phyloP scores from a whole-genome alignment of 2,888 invertebrate species.

The Monopis laevigella region DNA sequence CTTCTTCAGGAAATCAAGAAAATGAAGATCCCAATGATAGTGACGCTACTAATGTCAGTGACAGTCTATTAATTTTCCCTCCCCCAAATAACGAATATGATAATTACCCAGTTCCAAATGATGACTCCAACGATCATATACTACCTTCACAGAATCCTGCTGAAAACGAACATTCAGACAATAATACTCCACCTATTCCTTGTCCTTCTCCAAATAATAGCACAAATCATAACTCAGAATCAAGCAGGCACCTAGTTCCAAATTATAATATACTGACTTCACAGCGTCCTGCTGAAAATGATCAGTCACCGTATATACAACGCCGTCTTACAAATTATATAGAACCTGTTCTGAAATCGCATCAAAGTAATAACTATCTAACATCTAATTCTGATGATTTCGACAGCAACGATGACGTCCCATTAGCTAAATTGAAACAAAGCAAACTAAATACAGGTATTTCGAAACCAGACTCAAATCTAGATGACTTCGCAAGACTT shows the following conservation, averaged over 20 bases:
- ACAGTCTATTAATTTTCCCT: conserved; percentile 11
- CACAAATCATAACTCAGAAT: conserved; percentile 9
- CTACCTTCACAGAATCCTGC: not conserved
- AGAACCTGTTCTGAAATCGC: too few species aligned
- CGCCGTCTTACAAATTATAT: conserved; percentile 1
- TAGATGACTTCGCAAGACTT: conserved; percentile 2
- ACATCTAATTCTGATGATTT: conserved; percentile 8
- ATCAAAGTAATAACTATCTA: too few species aligned
- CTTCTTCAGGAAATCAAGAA: conserved; percentile 16
- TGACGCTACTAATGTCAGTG: conserved; percentile 1
- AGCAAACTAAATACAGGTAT: not conserved
- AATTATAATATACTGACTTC: too few species aligned
- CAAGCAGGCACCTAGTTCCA: conserved; percentile 11
- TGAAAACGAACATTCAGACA: not conserved
- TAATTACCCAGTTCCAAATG: conserved; percentile 2
- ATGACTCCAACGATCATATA: conserved; percentile 3
- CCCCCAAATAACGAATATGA: conserved; percentile 1
- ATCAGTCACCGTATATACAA: conserved; percentile 8
- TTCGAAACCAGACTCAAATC: not conserved
- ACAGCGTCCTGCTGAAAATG: conserved; percentile 5
- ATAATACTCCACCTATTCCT: conserved; percentile 9
- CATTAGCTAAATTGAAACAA: conserved; percentile 10
- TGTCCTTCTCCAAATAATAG: conserved; percentile 6
- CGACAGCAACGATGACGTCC: conserved; percentile 11
- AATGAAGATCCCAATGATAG: conserved; percentile 13